Evolutionary conservation across 2,888 invertebrate species (phyloP).

Genomic region (Electrophaes corylata): DNA sequence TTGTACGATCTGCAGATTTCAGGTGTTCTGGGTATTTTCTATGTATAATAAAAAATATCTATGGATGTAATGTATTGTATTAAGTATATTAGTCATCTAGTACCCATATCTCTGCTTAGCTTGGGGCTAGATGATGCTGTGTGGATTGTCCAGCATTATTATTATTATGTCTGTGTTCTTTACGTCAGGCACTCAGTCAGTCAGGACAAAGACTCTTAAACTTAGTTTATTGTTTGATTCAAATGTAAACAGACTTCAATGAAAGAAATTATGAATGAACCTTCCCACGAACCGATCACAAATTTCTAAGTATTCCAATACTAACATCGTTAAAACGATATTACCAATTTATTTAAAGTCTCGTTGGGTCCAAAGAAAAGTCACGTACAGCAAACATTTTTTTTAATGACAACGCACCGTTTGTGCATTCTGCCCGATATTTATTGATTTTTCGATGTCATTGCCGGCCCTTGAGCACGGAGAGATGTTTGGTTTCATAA

Average conservation of each 20-base stretch:
- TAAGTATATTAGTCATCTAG: no score
- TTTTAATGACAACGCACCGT: conserved; percentile 16
- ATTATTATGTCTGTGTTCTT: no score
- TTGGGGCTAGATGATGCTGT: no score
- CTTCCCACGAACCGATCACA: conserved; percentile 13
- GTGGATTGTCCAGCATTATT: no score
- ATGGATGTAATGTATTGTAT: no score
- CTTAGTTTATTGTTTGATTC: neutral
- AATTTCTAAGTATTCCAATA: conserved; percentile 13
- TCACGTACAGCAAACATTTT: conserved; percentile 37
- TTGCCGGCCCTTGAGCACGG: conserved; percentile 43
- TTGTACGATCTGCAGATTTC: no score
- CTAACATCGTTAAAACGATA: conserved; percentile 22
- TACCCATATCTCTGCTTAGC: no score
- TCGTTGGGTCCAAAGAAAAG: conserved; percentile 10
- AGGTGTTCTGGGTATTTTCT: no score
- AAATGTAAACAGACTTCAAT: neutral
- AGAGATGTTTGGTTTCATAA: conserved; percentile 36
- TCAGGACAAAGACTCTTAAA: no score
- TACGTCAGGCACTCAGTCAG: no score
- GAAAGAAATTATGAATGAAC: conserved; percentile 10
- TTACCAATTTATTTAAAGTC: conserved; percentile 24
- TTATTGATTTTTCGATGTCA: conserved; percentile 35
- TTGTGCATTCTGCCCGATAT: conserved; percentile 13
- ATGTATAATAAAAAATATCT: no score